Conservation (phyloP, 2,888 invertebrate genomes). For the Epistrophe grossulariae region DNA sequence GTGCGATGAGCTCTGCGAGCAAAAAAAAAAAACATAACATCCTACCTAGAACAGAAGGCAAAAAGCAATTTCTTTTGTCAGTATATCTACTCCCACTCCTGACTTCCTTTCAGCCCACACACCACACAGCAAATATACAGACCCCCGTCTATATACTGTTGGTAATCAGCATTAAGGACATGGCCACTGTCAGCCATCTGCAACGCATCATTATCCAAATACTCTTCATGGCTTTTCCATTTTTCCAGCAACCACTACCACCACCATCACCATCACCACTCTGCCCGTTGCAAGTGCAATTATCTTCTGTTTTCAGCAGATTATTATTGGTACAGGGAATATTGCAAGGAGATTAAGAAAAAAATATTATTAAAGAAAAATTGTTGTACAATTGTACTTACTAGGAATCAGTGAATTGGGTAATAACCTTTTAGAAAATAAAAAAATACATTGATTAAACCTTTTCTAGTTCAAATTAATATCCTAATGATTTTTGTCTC, state of each 20-base stretch:
- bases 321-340: constrained; percentile 50
- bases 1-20: constrained; percentile 1
- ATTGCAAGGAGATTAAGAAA: constrained; percentile 27
- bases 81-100: not conserved
- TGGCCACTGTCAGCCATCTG: constrained; percentile 68
- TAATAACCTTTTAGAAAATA: not conserved
- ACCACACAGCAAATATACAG: not conserved
- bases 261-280: not conserved
- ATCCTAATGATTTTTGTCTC: too few relatives aligned
- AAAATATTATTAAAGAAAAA: not conserved
- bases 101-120: not conserved
- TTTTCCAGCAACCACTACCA: not conserved
- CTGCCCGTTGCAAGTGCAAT: constrained; percentile 48
- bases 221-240: constrained; percentile 26
- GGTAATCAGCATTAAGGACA: constrained; percentile 59
- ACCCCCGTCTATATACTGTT: constrained; percentile 9
- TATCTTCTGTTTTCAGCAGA: constrained; percentile 66
- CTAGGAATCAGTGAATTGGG: not conserved
- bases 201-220: constrained; percentile 69
- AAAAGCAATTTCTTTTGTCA: constrained; percentile 36
- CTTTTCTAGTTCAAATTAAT: not conserved
- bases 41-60: constrained; percentile 12
- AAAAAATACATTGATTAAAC: not conserved
- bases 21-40: not conserved
- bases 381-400: not conserved